A percentile compares a stretch with the other conserved stretches of the same genome.
Conservation (phyloP, 2,888 invertebrate species). For the Therioaphis trifolii region DNA sequence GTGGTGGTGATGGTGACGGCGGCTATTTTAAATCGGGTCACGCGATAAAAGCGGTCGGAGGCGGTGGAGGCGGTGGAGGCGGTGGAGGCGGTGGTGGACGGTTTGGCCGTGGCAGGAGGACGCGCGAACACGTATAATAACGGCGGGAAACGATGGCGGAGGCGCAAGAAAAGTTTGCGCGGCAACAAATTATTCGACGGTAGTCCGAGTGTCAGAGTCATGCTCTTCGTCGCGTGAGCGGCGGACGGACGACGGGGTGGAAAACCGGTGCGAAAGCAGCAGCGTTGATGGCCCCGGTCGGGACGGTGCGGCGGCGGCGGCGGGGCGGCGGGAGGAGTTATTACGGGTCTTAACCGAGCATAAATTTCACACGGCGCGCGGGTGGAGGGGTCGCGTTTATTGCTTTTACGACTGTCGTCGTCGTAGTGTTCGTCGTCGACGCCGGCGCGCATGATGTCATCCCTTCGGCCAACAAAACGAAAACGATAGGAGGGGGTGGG, state of each 20-base stretch:
- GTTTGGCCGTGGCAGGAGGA: too few species aligned
- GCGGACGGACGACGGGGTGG: background rate
- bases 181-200: constrained; percentile 54
- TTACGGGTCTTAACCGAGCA: constrained; percentile 64
- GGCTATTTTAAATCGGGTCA: constrained; percentile 10
- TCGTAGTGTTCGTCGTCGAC: background rate
- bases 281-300: background rate
- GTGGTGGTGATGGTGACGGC: too few species aligned
- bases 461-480: constrained; percentile 37
- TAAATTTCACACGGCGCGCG: constrained; percentile 31
- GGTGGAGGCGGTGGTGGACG: too few species aligned
- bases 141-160: background rate
- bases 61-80: too few species aligned
- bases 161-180: constrained; percentile 39
- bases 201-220: constrained; percentile 45
- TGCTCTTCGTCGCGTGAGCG: background rate
- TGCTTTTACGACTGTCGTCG: constrained; percentile 51
- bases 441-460: constrained; percentile 32
- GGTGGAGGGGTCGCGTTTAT: constrained; percentile 49
- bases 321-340: constrained; percentile 62
- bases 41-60: constrained; percentile 1
- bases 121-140: background rate
- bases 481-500: too few species aligned
- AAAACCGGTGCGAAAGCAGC: constrained; percentile 33
- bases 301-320: constrained; percentile 15